These are phyloP conservation scores for Paradoxurus hermaphroditus DNA, from an alignment of 2,113 vertebrate genomes.

Conservation along the genomic window DNA sequence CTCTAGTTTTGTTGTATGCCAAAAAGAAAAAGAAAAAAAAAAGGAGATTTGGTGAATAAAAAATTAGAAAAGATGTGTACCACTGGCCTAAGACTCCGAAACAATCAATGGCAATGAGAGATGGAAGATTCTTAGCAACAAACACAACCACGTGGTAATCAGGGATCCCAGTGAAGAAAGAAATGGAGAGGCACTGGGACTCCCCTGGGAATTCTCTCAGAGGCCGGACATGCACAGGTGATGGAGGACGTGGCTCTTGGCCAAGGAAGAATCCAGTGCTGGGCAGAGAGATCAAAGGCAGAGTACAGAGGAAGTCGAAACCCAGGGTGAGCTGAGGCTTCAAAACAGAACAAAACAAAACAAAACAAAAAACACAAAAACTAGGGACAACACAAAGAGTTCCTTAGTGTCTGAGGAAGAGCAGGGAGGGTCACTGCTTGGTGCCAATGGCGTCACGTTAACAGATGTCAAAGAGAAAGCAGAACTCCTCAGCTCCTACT, in stretches of 20 bases:
- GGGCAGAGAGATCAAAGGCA: not conserved
- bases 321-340: not conserved
- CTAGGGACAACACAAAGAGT: not conserved
- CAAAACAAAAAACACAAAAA: no score
- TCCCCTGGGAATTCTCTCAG: not conserved
- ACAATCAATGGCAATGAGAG: not conserved
- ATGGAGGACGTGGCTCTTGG: not conserved
- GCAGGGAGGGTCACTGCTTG: not conserved
- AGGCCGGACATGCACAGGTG: not conserved
- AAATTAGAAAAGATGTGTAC: not conserved
- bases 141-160: not conserved
- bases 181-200: not conserved
- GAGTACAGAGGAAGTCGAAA: not conserved
- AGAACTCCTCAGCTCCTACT: not conserved
- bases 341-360: no score
- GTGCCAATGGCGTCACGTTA: fast-evolving
- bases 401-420: not conserved
- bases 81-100: not conserved
- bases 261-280: not conserved
- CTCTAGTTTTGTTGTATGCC: not conserved
- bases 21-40: not conserved
- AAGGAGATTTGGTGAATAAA: not conserved
- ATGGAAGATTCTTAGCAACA: not conserved
- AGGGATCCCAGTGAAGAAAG: not conserved
- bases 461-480: not conserved